phyloP scores from a whole-genome alignment of 2,888 invertebrate species.

The Neoaliturus tenellus region DNA sequence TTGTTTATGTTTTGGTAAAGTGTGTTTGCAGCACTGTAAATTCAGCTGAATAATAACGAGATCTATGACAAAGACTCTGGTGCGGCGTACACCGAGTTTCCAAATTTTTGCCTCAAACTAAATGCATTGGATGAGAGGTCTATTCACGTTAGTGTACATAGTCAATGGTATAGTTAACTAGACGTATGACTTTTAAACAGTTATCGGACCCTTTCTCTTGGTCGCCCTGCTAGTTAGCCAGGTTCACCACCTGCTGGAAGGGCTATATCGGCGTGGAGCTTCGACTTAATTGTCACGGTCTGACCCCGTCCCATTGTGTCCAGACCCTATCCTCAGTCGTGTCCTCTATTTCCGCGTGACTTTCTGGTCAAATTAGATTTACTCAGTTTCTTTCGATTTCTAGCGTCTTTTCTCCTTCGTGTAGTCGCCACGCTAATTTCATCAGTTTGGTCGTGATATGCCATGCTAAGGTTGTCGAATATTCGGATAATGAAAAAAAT shows the following conservation, averaged over 20 bases:
- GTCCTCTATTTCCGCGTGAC: conserved; percentile 21
- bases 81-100: too few relatives aligned
- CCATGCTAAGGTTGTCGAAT: not conserved
- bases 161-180: too few relatives aligned
- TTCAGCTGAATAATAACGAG: too few relatives aligned
- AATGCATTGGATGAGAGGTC: too few relatives aligned
- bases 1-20: too few relatives aligned
- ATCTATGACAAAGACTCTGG: too few relatives aligned
- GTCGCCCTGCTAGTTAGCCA: not conserved
- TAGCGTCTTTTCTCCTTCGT: not conserved
- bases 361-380: conserved; percentile 26
- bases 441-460: not conserved
- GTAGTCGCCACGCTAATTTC: not conserved
- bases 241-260: conserved; percentile 11
- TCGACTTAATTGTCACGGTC: not conserved
- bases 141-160: too few relatives aligned
- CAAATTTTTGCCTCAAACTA: too few relatives aligned
- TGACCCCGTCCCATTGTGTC: conserved; percentile 18
- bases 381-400: not conserved
- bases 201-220: not conserved
- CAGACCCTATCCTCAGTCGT: not conserved
- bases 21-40: too few relatives aligned
- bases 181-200: too few relatives aligned
- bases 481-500: too few relatives aligned
- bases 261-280: not conserved